These are phyloP conservation scores for Clepsis dumicolana DNA, from an alignment of 2,888 invertebrate species.

Conservation along the genomic window DNA sequence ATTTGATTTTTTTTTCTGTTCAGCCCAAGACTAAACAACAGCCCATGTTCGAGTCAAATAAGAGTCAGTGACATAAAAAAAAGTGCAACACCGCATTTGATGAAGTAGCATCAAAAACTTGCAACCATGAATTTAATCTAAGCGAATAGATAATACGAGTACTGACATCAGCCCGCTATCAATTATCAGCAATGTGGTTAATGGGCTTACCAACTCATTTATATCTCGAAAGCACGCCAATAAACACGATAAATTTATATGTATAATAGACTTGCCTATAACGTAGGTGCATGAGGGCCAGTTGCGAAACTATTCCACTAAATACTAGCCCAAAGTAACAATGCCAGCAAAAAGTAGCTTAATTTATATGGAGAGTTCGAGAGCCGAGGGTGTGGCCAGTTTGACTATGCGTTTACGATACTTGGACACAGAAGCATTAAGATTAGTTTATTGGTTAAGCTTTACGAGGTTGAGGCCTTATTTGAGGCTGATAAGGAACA, in stretches of 20 bases:
- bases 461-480: background rate
- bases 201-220: conserved; percentile 42
- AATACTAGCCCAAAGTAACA: conserved; percentile 66
- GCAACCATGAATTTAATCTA: conserved; percentile 3
- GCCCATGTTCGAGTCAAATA: conserved; percentile 17
- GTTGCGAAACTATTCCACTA: conserved; percentile 72
- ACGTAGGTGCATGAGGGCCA: conserved; percentile 62
- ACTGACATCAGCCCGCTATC: conserved; percentile 30
- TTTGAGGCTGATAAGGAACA: conserved; percentile 2
- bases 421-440: conserved; percentile 18
- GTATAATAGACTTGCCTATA: conserved; percentile 49
- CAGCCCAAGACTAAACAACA: background rate
- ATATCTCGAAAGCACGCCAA: conserved; percentile 43
- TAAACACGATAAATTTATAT: conserved; percentile 36
- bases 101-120: background rate
- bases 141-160: conserved; percentile 20
- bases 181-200: conserved; percentile 41
- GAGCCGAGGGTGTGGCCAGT: conserved; percentile 52
- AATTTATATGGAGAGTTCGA: conserved; percentile 64
- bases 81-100: conserved; percentile 5
- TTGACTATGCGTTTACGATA: conserved; percentile 35
- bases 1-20: background rate
- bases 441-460: conserved; percentile 23
- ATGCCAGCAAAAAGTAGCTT: conserved; percentile 69
- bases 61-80: conserved; percentile 13